Conservation (phyloP, 2,888 invertebrate species). For the Allacma fusca region DNA sequence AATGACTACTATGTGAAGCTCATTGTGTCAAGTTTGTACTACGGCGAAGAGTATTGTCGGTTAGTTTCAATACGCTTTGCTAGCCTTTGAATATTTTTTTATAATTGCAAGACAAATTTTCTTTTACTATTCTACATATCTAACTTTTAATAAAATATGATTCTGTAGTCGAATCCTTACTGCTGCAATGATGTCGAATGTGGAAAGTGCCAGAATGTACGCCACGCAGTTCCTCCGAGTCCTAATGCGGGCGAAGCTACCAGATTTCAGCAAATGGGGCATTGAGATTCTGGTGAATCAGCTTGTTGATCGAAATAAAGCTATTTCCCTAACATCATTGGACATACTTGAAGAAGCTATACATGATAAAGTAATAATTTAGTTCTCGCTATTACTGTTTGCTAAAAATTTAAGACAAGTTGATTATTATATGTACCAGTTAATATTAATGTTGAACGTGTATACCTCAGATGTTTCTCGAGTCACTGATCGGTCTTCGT, state of each 20-base stretch:
- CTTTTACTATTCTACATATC: background rate
- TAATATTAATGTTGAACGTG: too few species aligned
- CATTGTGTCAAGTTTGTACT: conserved; percentile 90
- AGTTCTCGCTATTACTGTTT: too few species aligned
- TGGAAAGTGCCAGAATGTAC: conserved; percentile 76
- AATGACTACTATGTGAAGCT: conserved; percentile 94
- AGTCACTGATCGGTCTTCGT: conserved; percentile 77
- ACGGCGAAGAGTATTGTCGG: conserved; percentile 67
- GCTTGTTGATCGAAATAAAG: conserved; percentile 81
- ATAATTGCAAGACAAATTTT: too few species aligned
- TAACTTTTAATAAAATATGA: background rate
- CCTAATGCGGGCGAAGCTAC: conserved; percentile 76
- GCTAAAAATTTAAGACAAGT: too few species aligned
- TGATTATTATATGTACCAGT: background rate
- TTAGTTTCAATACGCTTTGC: conserved; percentile 32
- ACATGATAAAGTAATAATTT: conserved; percentile 75
- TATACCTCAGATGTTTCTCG: conserved; percentile 75
- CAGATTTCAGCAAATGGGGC: conserved; percentile 82
- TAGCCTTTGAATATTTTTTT: too few species aligned
- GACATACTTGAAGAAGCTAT: conserved; percentile 91
- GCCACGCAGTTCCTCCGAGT: conserved; percentile 91
- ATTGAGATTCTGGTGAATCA: conserved; percentile 84
- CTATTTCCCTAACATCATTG: conserved; percentile 81
- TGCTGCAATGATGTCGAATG: conserved; percentile 67
- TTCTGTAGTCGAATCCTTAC: conserved; percentile 67